Percentiles rank a stretch among this genome's conserved stretches.
Conservation (phyloP, 2,113 vertebrate species). For the Hydrochoerus hydrochaeris region DNA sequence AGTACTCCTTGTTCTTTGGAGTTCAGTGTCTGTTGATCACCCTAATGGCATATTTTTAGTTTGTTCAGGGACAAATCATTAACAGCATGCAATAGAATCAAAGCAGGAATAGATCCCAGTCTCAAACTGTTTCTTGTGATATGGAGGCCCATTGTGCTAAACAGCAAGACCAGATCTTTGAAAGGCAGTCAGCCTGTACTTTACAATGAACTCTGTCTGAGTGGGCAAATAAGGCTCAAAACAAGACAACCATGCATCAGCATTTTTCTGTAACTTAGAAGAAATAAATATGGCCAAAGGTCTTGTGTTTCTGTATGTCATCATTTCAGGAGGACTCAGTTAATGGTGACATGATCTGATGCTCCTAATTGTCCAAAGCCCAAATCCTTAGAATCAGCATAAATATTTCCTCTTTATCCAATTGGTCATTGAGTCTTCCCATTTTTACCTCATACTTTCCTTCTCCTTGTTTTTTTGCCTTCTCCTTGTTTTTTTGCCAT, state of each 20-base stretch:
- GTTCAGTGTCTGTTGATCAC: conserved; percentile 29
- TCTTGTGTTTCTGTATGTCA: not conserved
- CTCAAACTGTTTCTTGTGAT: not conserved
- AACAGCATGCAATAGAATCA: conserved; percentile 32
- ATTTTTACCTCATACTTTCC: not conserved
- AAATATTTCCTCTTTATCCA: not conserved
- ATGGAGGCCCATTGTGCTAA: not conserved
- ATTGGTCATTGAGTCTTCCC: too few relatives aligned
- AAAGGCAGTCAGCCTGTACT: not conserved
- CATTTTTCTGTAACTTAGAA: not conserved
- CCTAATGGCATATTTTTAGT: conserved; percentile 51
- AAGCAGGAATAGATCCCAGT: conserved; percentile 17
- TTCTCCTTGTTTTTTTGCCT: not conserved
- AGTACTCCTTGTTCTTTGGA: conserved; percentile 38
- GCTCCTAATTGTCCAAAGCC: not conserved
- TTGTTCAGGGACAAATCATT: conserved; percentile 60
- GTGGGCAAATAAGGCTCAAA: not conserved
- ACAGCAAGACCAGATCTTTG: too few relatives aligned
- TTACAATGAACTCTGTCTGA: not conserved
- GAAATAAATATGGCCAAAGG: not conserved
- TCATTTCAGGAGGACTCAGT: not conserved
- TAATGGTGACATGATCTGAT: not conserved
- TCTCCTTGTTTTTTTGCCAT: not conserved
- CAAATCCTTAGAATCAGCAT: not conserved
- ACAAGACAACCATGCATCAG: not conserved